phyloP scores from a whole-genome alignment of 1,140 invertebrate species.

The Dinothrombium tinctorium region DNA sequence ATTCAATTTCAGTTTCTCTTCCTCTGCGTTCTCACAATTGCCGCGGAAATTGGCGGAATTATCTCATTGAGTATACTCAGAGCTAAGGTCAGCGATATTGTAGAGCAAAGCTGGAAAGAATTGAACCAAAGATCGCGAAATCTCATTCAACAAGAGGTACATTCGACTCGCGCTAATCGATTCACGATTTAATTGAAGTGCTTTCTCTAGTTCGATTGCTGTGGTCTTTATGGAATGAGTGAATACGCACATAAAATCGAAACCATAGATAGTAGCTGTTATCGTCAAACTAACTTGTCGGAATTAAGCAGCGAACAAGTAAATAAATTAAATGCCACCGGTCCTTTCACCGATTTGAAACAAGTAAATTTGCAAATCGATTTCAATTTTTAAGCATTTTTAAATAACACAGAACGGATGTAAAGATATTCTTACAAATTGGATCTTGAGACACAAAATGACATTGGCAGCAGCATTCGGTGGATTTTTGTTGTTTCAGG shows the following conservation, averaged over 20 bases:
- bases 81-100: constrained; percentile 22
- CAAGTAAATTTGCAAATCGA: background rate
- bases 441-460: constrained; percentile 20
- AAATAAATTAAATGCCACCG: background rate
- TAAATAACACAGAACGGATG: constrained; percentile 19
- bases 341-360: background rate
- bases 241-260: constrained; percentile 24
- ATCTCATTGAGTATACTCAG: constrained; percentile 21
- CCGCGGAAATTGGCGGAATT: constrained; percentile 22
- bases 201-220: constrained; percentile 21
- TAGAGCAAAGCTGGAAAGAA: constrained; percentile 24
- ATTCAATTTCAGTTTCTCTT: constrained; percentile 18
- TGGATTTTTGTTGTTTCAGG: constrained; percentile 13
- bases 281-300: constrained; percentile 14
- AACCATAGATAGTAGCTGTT: constrained; percentile 23
- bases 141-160: constrained; percentile 22
- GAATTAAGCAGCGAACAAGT: constrained; percentile 9
- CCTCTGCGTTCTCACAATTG: constrained; percentile 19
- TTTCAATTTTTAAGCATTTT: background rate
- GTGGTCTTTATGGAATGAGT: constrained; percentile 23
- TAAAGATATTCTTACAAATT: constrained; percentile 19
- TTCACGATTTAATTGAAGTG: background rate
- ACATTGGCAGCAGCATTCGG: constrained; percentile 20
- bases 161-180: background rate
- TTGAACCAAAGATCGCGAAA: constrained; percentile 24